Evolutionary conservation across 1,140 invertebrate genomes (phyloP), one percentile per base, ranked within the genome.

Genomic region (Homarus americanus): DNA sequence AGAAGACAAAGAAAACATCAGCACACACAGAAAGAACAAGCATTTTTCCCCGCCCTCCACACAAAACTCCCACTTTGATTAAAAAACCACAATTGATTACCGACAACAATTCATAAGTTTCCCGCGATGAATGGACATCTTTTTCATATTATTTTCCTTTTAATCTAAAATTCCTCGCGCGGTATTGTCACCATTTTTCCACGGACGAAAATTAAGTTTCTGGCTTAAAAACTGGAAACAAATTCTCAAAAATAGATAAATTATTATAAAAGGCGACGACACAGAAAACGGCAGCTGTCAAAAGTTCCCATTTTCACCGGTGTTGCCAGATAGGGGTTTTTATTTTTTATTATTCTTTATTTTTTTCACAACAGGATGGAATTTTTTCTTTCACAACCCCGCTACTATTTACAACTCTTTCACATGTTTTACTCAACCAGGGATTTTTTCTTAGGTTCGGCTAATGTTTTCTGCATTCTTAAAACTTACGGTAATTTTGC

Each of bases 161-260:
- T 69, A 69, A 69, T 69, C 63, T 69, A 69, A 69, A 69, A 69
- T 69, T 69, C 63, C 63, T 69, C n/a, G n/a, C n/a, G n/a, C 28
- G n/a, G 63, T 69, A 69, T 69, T 69, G 63, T 69, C 4, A 5
- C 12, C 63, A 28, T 69, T 69, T 69, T 69, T 28, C 63, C 63
- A 69, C 63, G 24, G 32, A 69, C 9, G 63, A 20, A 69, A 69
- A 69, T 69, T 69, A 69, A 69, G 63, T 69, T 69, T 69, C 63
- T 28, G 24, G 63, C 63, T 5, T 32, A 69, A 69, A 28, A 69
- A 28, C 63, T 69, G 15, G 63, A 69, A 69, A 69, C 63, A 69
- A 69, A 63, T 28, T 69, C 63, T 69, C 63, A 69, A 69, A 69
- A 69, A 69, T 69, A 69, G 63, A 69, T 69, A 69, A 69, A 32